Evolutionary conservation across 2,797 vertebrate species (phyloP).

Genomic region (Molossus molossus): DNA sequence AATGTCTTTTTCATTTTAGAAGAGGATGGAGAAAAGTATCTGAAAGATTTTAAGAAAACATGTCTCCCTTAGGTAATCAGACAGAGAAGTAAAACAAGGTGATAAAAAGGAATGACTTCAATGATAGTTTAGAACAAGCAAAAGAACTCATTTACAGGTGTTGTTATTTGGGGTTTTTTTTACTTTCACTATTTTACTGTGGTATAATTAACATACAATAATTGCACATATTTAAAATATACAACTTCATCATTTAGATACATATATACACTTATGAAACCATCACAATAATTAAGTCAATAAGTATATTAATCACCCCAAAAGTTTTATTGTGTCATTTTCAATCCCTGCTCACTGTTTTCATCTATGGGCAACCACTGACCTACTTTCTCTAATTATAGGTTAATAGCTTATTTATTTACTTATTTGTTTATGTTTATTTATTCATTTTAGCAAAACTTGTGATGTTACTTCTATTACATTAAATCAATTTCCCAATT

Average conservation of each 20-base stretch:
- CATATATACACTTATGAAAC: background rate
- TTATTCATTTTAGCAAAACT: background rate
- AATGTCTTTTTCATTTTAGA: background rate
- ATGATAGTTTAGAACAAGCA: background rate
- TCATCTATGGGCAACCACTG: background rate
- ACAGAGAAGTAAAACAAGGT: background rate
- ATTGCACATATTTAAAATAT: background rate
- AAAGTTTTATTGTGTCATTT: background rate
- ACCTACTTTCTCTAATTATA: background rate
- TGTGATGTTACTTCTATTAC: background rate
- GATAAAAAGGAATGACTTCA: slow-evolving; percentile 18
- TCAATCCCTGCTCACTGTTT: background rate
- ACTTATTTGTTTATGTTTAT: background rate
- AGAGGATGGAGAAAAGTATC: background rate
- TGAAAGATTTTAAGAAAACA: background rate
- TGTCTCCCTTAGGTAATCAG: background rate
- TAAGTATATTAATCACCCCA: background rate
- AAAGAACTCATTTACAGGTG: background rate
- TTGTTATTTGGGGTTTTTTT: background rate
- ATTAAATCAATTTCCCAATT: background rate
- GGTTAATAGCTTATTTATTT: background rate
- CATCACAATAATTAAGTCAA: background rate
- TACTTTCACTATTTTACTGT: background rate
- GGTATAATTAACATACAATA: background rate
- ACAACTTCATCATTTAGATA: background rate